Conservation (phyloP, 1,140 invertebrate genomes). For the Pentalonia nigronervosa region DNA sequence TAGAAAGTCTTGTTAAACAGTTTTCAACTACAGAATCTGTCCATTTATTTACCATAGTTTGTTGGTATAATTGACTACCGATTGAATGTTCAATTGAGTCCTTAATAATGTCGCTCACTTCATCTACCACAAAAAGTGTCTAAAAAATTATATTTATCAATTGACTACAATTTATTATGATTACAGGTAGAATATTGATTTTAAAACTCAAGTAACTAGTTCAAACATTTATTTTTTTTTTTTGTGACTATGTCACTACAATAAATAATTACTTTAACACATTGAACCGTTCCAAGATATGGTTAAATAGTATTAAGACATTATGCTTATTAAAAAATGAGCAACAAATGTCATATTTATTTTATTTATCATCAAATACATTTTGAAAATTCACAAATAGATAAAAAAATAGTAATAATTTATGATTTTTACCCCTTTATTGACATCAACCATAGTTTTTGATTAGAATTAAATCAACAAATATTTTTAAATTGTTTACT, state of each 20-base stretch:
- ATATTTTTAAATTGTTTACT: too few species aligned
- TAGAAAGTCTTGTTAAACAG: constrained; percentile 88
- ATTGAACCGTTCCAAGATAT: too few species aligned
- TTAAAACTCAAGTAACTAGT: background rate
- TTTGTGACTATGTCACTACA: too few species aligned
- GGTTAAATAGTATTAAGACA: too few species aligned
- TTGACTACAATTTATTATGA: background rate
- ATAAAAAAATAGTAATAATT: too few species aligned
- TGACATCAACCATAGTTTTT: background rate
- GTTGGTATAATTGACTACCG: constrained; percentile 93
- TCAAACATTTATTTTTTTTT: too few species aligned
- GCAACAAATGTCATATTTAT: too few species aligned
- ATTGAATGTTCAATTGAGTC: constrained; percentile 97
- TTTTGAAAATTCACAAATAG: too few species aligned
- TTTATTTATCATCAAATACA: too few species aligned
- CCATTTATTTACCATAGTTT: constrained; percentile 97
- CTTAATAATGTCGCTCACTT: constrained; percentile 98
- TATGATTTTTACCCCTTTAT: background rate
- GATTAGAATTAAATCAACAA: background rate
- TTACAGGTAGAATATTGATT: background rate
- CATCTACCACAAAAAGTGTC: constrained; percentile 95
- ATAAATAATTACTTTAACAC: too few species aligned
- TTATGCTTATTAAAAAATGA: too few species aligned
- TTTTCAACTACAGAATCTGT: constrained; percentile 94
- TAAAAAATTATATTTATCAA: constrained; percentile 66